phyloP scores from a whole-genome alignment of 2,797 vertebrate species.

The Bothrops alternatus region DNA sequence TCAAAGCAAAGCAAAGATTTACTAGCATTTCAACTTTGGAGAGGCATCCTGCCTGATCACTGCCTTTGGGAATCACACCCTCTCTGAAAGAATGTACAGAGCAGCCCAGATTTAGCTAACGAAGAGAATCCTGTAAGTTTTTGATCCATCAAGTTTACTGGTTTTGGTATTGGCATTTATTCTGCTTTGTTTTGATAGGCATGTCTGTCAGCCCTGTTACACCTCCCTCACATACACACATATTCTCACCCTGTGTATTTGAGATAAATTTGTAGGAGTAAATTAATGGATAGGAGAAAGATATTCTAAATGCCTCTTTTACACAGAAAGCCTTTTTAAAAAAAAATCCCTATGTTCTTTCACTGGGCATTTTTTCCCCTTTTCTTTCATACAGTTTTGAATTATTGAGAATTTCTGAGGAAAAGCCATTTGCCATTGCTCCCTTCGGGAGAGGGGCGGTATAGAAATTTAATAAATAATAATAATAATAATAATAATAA shows the following conservation, averaged over 20 bases:
- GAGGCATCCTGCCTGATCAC: neutral
- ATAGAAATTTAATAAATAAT: too few species aligned
- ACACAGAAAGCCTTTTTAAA: neutral
- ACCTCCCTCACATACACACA: neutral
- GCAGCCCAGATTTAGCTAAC: neutral
- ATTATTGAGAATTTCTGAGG: neutral
- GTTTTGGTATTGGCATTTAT: neutral
- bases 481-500: too few species aligned
- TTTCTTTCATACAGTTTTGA: neutral
- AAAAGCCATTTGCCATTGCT: neutral
- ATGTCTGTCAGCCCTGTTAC: neutral
- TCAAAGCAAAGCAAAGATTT: neutral
- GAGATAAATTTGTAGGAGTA: neutral
- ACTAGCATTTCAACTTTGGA: neutral
- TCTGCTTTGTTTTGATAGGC: neutral
- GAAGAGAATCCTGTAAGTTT: neutral
- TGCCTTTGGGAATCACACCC: neutral
- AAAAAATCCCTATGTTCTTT: neutral
- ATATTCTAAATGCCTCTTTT: neutral
- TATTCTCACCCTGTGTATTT: neutral
- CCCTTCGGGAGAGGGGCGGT: too few species aligned
- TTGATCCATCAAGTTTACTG: neutral
- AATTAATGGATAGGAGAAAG: neutral
- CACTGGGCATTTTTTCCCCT: neutral
- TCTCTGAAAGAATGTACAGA: neutral